Percentiles rank a stretch among this genome's conserved stretches.
These are phyloP conservation scores for Centruroides sculpturatus DNA, from an alignment of 1,140 invertebrate genomes.

Conservation along the genomic window DNA sequence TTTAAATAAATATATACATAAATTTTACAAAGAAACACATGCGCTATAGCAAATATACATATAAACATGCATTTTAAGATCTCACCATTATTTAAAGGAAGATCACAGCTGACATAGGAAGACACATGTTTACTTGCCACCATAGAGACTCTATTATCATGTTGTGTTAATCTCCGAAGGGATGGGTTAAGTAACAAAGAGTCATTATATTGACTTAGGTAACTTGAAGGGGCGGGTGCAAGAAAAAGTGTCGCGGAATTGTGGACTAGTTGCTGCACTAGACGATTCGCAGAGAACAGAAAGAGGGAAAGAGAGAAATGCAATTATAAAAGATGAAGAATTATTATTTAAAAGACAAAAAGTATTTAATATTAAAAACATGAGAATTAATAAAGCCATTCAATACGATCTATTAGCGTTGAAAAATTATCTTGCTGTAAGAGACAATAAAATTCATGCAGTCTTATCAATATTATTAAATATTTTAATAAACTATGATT, in stretches of 20 bases:
- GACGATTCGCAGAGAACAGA: background rate
- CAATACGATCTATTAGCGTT: too few species aligned
- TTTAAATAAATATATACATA: too few species aligned
- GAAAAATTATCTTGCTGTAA: too few species aligned
- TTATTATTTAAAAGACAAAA: too few species aligned
- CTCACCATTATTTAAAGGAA: constrained; percentile 3
- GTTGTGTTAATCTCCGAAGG: constrained; percentile 1
- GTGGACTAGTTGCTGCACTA: constrained; percentile 8
- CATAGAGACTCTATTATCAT: constrained; percentile 2
- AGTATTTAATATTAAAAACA: too few species aligned
- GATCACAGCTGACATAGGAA: constrained; percentile 1
- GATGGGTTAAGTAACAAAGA: background rate
- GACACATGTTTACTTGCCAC: background rate
- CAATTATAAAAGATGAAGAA: background rate
- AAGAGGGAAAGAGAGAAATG: background rate
- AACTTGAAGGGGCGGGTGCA: constrained; percentile 4
- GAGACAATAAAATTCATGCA: too few species aligned
- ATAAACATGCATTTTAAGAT: background rate
- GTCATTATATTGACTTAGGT: constrained; percentile 1
- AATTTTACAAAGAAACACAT: background rate
- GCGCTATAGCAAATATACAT: background rate
- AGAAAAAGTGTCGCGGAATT: constrained; percentile 10
- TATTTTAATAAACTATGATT: too few species aligned
- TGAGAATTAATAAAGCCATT: too few species aligned
- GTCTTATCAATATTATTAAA: too few species aligned